Conservation (phyloP, 2,888 invertebrate genomes). For the Megaustenia siamemsis region DNA sequence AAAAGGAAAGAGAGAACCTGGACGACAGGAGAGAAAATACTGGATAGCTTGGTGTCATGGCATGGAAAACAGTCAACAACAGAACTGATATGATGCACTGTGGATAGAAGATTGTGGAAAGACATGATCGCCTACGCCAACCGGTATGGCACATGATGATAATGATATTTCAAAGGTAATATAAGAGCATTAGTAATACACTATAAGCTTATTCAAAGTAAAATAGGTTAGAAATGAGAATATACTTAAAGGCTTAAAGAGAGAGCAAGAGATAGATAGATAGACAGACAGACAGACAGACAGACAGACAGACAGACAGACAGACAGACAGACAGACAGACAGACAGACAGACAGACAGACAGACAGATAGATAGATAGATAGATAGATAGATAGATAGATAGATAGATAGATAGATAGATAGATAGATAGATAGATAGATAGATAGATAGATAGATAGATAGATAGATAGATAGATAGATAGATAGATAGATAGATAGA, state of each 20-base stretch:
- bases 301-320: neutral
- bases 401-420: constrained; percentile 14
- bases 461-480: constrained; percentile 11
- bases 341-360: neutral
- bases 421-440: constrained; percentile 12
- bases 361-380: constrained; percentile 6
- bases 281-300: neutral
- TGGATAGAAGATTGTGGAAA: too few relatives aligned
- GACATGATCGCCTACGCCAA: too few relatives aligned
- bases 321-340: neutral
- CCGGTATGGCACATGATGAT: too few relatives aligned
- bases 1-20: too few relatives aligned
- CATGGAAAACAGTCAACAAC: too few relatives aligned
- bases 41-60: too few relatives aligned
- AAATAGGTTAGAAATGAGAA: neutral
- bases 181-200: too few relatives aligned
- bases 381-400: constrained; percentile 32
- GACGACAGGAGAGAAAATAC: too few relatives aligned
- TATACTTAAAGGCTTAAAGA: neutral
- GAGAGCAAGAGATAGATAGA: neutral
- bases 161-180: too few relatives aligned
- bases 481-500: constrained; percentile 14
- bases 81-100: too few relatives aligned
- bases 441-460: constrained; percentile 2
- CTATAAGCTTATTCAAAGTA: too few relatives aligned